phyloP scores from a whole-genome alignment of 2,888 invertebrate species.

The Flexamia atlantica region DNA sequence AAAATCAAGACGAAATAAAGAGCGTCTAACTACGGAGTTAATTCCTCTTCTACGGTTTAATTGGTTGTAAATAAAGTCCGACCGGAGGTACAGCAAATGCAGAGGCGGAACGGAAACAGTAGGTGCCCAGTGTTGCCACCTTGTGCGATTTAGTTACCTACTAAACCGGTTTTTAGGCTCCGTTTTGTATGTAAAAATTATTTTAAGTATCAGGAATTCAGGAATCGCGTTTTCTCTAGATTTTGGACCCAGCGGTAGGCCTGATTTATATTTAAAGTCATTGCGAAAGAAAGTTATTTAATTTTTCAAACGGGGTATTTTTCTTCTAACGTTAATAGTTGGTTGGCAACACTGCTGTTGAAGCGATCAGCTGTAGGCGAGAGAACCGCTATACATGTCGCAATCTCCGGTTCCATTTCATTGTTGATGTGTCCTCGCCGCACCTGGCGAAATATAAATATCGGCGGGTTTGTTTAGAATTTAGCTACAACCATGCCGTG shows the following conservation, averaged over 20 bases:
- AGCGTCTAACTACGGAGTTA: not conserved
- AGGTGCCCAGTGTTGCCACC: conserved; percentile 10
- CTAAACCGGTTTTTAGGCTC: not conserved
- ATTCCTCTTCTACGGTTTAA: conserved; percentile 31
- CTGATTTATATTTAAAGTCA: no score
- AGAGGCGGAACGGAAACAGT: conserved; percentile 20
- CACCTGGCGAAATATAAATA: conserved; percentile 14
- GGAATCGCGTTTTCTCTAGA: no score
- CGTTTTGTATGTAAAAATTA: not conserved
- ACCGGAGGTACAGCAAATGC: not conserved
- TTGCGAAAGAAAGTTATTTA: no score
- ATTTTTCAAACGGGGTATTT: not conserved
- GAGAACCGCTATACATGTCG: conserved; percentile 2
- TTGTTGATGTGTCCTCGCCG: not conserved
- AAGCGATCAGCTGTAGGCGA: conserved; percentile 3
- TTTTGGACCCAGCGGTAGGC: no score
- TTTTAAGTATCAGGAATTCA: no score
- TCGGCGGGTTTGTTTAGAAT: not conserved
- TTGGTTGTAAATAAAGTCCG: conserved; percentile 36
- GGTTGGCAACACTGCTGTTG: conserved; percentile 6
- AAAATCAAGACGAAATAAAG: not conserved
- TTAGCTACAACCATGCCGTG: not conserved
- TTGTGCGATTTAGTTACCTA: not conserved
- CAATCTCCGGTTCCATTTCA: conserved; percentile 6
- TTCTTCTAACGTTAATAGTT: not conserved